Base-by-base conservation (phyloP, 2,888 invertebrate genomes). In the Volucella bombylans region DNA sequence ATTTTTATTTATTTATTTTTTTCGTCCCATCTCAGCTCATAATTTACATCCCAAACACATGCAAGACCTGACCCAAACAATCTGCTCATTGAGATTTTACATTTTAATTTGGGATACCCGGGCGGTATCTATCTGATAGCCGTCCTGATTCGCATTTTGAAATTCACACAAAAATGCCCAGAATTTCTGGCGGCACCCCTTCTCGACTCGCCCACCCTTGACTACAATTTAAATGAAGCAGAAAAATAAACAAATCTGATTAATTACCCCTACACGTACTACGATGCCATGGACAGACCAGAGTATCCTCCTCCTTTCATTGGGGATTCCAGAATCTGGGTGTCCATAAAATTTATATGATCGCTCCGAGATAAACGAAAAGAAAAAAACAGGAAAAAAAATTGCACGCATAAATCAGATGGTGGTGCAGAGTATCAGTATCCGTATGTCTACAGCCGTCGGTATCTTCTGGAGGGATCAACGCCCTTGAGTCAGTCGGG, bases 11-110 rank as follows among this genome's bases (percentile, higher is more conserved):
- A 39, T 65, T 57, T 68, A 41, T 15, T 45, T n/a, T 0, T 31
- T 18, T 31, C 31, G 31, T 6, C 31, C 31, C 31, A 31, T 31
- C 31, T 31, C 31, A 31, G 14, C 52, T 45, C 73, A 69, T 77
- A 82, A 54, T 77, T 82, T 71, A 71, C 79, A 74, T 73, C 73
- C 50, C 52, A 54, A 71, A 71, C 79, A 74, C 65, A 79, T 79
- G 68, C 59, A 79, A 69, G 74, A 74, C 59, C 69, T 73, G 83
- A 83, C 80, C 80, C 80, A 61, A 74, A 80, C 83, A 80, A 80
- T 83, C 83, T 83, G 83, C 83, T 80, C 71, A 76, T 80, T 80
- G 74, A 71, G 71, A 83, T 80, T 83, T 83, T 67, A 82, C 78
- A 78, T 77, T 82, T 82, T 82, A 82, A 82, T 82, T 82, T 78